phyloP scores from a whole-genome alignment of 2,797 vertebrate genomes.

The Rhynchotus rufescens region DNA sequence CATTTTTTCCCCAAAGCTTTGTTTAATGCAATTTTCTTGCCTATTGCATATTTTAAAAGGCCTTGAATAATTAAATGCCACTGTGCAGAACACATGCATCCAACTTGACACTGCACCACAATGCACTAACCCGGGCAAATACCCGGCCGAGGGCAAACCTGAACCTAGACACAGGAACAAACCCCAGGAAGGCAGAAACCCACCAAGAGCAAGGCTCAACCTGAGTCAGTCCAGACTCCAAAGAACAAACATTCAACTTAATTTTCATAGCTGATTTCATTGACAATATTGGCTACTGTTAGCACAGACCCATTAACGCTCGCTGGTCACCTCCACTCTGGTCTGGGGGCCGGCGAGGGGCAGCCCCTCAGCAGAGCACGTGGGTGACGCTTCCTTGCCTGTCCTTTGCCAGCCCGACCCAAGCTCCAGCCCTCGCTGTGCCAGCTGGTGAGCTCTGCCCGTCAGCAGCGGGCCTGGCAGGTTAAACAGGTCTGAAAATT shows the following conservation, averaged over 20 bases:
- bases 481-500: neutral
- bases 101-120: accelerated
- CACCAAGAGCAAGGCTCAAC: neutral
- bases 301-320: neutral
- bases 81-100: neutral
- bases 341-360: neutral
- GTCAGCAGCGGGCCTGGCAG: neutral
- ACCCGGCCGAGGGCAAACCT: neutral
- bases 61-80: neutral
- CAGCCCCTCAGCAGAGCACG: too few relatives aligned
- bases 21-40: neutral
- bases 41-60: neutral
- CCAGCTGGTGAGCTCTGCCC: neutral
- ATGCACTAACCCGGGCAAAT: accelerated
- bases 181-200: neutral
- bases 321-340: neutral
- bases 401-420: neutral
- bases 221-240: neutral
- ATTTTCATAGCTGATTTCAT: neutral
- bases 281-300: neutral
- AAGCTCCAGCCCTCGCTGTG: accelerated
- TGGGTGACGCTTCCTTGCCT: accelerated
- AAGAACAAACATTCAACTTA: neutral
- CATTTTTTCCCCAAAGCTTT: neutral
- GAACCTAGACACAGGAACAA: neutral